Conservation (phyloP, 2,888 invertebrate species). For the Platycheirus rosarum region DNA sequence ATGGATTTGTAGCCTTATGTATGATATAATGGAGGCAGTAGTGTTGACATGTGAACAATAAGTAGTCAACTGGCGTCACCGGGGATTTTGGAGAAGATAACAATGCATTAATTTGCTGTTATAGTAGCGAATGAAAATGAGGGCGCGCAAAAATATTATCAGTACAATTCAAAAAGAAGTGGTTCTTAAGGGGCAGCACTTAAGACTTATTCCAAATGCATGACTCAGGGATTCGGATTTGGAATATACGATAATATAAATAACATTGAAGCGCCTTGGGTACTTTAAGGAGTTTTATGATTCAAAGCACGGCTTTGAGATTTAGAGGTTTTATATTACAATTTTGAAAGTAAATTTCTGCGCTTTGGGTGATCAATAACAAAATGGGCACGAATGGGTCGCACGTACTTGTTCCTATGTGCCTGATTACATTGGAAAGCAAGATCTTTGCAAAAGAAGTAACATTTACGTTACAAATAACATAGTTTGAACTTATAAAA, state of each 20-base stretch:
- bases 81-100: conserved; percentile 50
- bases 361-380: too few species aligned
- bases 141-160: conserved; percentile 51
- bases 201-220: conserved; percentile 8
- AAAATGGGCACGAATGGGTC: too few species aligned
- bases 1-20: conserved; percentile 3
- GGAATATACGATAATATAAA: too few species aligned
- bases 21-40: conserved; percentile 12
- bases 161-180: conserved; percentile 15
- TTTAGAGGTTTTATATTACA: not conserved
- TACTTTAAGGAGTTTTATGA: conserved; percentile 24
- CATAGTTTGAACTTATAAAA: too few species aligned
- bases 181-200: conserved; percentile 30
- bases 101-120: conserved; percentile 55
- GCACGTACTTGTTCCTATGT: too few species aligned
- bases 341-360: too few species aligned
- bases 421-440: too few species aligned
- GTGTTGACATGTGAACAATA: conserved; percentile 38
- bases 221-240: conserved; percentile 17
- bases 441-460: too few species aligned
- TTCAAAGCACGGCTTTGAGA: not conserved
- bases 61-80: conserved; percentile 58
- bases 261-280: not conserved
- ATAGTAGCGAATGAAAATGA: conserved; percentile 35
- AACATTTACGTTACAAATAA: too few species aligned